Evolutionary conservation across 2,797 vertebrate genomes (phyloP).

Genomic region (Pampus argenteus): DNA sequence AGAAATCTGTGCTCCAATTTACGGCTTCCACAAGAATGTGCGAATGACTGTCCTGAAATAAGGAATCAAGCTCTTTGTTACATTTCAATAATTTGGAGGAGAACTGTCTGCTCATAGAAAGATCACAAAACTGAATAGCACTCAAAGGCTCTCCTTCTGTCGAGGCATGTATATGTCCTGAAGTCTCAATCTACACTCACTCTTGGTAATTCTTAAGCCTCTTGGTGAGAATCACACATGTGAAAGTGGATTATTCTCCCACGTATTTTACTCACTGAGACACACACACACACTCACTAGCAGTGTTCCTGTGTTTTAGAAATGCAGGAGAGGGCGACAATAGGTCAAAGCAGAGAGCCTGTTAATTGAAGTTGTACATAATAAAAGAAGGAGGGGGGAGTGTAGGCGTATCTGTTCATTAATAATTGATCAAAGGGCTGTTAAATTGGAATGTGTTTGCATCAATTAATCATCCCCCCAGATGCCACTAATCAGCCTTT

Average conservation of each 20-base stretch:
- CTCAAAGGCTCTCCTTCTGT: constrained; percentile 11
- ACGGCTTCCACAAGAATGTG: constrained; percentile 54
- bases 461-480: constrained; percentile 84
- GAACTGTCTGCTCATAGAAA: constrained; percentile 26
- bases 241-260: constrained; percentile 22
- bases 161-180: neutral
- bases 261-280: constrained; percentile 11
- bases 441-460: constrained; percentile 84
- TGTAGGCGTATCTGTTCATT: constrained; percentile 62
- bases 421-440: constrained; percentile 83
- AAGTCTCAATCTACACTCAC: constrained; percentile 10
- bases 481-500: constrained; percentile 80
- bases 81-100: constrained; percentile 63
- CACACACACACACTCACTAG: constrained; percentile 8
- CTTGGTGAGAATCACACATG: constrained; percentile 4
- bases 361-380: constrained; percentile 76
- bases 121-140: constrained; percentile 27
- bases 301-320: constrained; percentile 32
- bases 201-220: constrained; percentile 9
- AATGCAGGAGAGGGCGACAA: constrained; percentile 47
- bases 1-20: constrained; percentile 72
- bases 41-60: constrained; percentile 55
- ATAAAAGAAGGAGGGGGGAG: constrained; percentile 61
- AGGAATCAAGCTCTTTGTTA: constrained; percentile 63
- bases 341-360: constrained; percentile 61